Evolutionary conservation across 2,113 vertebrate species (phyloP), one percentile per base, ranked within the genome.

Genomic region (Agapornis roseicollis): DNA sequence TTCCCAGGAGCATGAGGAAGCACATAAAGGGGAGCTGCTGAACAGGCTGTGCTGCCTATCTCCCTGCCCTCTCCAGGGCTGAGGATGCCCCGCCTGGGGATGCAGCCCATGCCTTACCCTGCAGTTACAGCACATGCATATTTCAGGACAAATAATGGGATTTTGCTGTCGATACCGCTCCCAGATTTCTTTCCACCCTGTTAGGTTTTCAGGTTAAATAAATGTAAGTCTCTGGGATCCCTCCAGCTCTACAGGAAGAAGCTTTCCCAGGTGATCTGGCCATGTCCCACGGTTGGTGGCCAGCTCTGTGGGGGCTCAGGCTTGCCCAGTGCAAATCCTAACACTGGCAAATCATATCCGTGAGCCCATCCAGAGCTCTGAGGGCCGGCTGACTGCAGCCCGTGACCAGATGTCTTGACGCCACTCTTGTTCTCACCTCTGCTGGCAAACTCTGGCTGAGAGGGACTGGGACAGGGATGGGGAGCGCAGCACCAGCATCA

Each of bases 141-240:
- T 97, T 96, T 95, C 82, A 96, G 93, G 90, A 92, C 68, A 11
- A 85, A 25, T 95, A 95, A 97, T 97, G 96, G 74, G 56, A 90
- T 97, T 97, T 96, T 0, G 1, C 83, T 97, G 96, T 95, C 17
- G 13, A 96, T 93, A 85, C 42, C 4, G 7, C 80, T 95, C 79
- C 68, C 4, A 35, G 91, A 72, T 89, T 73, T 83, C 74, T 66
- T 97, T 94, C 95, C 92, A 77, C 80, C 29, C 74, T 1, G 44
- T 80, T 94, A 85, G 39, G 0, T 69, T 96, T 97, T 95, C 89
- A 94, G 95, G 94, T 96, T 96, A 86, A 89, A 89, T 93, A 53
- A 93, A 55, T 71, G 77, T 82, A 74, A 92, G 72, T 13, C 29
- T 80, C 76, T 46, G 70, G 83, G 83, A 64, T 85, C 49, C 42